phyloP scores from a whole-genome alignment of 2,888 invertebrate species.

The Conomelus anceps region DNA sequence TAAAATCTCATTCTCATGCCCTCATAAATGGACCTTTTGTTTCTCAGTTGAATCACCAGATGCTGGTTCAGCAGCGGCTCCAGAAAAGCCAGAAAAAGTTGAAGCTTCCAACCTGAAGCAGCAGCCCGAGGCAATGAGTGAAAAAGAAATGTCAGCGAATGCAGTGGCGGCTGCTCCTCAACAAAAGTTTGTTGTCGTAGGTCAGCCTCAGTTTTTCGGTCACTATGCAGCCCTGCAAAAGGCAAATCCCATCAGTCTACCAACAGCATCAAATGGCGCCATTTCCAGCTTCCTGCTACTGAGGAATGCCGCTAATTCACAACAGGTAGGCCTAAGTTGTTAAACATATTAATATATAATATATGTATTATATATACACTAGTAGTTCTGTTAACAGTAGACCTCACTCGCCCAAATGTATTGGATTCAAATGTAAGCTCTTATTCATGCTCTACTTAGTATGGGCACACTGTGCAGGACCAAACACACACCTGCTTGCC shows the following conservation, averaged over 20 bases:
- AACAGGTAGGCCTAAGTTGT: background rate
- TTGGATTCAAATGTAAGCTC: too few relatives aligned
- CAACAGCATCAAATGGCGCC: constrained; percentile 29
- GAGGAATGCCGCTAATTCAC: constrained; percentile 22
- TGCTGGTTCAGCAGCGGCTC: constrained; percentile 20
- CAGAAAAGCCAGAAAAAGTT: constrained; percentile 27
- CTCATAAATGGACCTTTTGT: too few relatives aligned
- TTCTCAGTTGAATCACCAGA: background rate
- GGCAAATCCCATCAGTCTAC: constrained; percentile 25
- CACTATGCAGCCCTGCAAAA: constrained; percentile 27
- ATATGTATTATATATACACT: background rate
- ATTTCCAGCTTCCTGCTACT: constrained; percentile 31
- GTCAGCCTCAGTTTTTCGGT: constrained; percentile 44
- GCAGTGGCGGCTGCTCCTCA: constrained; percentile 18
- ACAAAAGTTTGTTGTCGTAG: constrained; percentile 46
- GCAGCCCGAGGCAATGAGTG: background rate
- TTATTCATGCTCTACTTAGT: too few relatives aligned
- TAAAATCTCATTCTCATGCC: too few relatives aligned
- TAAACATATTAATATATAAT: background rate
- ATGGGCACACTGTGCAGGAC: too few relatives aligned
- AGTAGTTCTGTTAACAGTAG: too few relatives aligned
- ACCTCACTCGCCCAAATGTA: too few relatives aligned
- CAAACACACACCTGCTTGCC: too few relatives aligned
- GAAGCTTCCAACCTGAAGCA: constrained; percentile 2
- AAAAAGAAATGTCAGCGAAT: constrained; percentile 24